These are phyloP conservation scores for Chouioia cunea DNA, from an alignment of 2,888 invertebrate species.

Conservation along the genomic window DNA sequence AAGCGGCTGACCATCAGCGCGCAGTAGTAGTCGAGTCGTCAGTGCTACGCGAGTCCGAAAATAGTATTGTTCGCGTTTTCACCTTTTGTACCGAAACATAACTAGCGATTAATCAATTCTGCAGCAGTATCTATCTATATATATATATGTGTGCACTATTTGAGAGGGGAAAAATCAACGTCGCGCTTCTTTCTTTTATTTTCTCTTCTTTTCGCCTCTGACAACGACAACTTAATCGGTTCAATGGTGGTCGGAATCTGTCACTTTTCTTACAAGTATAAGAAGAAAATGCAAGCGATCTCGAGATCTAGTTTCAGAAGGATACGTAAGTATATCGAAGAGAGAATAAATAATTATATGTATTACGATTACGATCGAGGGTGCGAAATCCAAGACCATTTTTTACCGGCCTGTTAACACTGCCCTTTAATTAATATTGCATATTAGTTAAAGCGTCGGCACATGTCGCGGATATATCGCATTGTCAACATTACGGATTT, in stretches of 20 bases:
- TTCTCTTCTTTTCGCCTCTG: conserved; percentile 17
- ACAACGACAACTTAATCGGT: conserved; percentile 33
- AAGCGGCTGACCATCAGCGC: conserved; percentile 62
- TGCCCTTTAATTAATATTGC: not conserved
- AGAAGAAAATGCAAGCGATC: conserved; percentile 61
- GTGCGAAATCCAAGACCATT: not conserved
- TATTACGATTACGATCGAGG: not conserved
- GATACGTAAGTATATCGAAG: conserved; percentile 64
- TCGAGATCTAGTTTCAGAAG: conserved; percentile 55
- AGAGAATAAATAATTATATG: too few species aligned
- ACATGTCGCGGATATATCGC: not conserved
- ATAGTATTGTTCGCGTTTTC: not conserved
- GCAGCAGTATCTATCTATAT: too few species aligned
- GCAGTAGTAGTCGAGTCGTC: conserved; percentile 65
- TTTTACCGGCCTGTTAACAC: not conserved
- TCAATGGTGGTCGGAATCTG: conserved; percentile 62
- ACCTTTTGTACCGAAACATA: conserved; percentile 10
- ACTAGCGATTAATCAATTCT: conserved; percentile 23
- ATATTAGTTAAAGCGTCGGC: not conserved
- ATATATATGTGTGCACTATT: not conserved
- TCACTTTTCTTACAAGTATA: conserved; percentile 58
- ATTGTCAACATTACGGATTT: conserved; percentile 1
- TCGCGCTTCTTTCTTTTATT: conserved; percentile 39
- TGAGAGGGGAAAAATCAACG: not conserved
- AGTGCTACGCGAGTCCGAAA: conserved; percentile 58